These are phyloP conservation scores for Cephalopachus bancanus DNA, from an alignment of 2,797 vertebrate species.

Conservation along the genomic window DNA sequence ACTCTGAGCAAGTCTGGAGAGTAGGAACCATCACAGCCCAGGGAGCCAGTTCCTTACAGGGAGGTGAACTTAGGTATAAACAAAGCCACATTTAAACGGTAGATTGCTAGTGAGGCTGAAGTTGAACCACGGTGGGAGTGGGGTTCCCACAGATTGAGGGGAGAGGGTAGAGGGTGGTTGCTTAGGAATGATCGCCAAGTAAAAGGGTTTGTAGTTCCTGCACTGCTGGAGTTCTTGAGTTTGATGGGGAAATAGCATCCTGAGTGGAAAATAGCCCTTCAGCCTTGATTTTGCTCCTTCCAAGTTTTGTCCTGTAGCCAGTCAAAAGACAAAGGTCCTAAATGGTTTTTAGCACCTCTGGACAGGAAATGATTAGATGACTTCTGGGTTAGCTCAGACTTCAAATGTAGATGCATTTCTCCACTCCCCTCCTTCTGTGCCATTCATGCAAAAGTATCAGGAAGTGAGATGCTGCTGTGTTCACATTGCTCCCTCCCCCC, in stretches of 20 bases:
- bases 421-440: neutral
- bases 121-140: neutral
- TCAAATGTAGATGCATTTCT: neutral
- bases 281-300: slow-evolving; percentile 31
- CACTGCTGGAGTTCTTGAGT: neutral
- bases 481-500: neutral
- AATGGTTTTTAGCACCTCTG: neutral
- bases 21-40: slow-evolving; percentile 14
- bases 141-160: neutral
- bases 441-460: neutral
- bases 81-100: neutral
- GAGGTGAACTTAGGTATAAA: slow-evolving; percentile 61
- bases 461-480: neutral
- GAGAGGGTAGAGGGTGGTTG: neutral
- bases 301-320: slow-evolving; percentile 8
- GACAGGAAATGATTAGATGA: neutral
- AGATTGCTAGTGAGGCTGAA: neutral
- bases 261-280: slow-evolving; percentile 27
- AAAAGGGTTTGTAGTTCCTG: neutral
- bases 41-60: slow-evolving; percentile 46
- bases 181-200: neutral
- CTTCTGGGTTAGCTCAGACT: neutral
- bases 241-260: neutral
- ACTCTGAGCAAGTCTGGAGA: slow-evolving; percentile 54
- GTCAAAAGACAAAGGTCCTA: neutral